Evolutionary conservation across 2,113 vertebrate species (phyloP).

Genomic region (Sphyrna mokarran): DNA sequence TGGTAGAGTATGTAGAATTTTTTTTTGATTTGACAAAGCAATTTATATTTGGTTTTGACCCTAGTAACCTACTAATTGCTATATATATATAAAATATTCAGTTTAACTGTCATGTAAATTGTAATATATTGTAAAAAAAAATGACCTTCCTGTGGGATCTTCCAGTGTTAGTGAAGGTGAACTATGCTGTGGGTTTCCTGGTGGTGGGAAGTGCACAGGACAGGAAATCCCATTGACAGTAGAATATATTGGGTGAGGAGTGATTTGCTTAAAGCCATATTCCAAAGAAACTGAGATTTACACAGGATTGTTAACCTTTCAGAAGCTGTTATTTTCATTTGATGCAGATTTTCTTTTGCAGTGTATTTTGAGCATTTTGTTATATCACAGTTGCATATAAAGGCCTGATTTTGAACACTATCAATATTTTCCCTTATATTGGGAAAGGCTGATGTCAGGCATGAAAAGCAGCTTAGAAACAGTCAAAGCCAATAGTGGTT

Average conservation of each 20-base stretch:
- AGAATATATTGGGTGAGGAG: no score
- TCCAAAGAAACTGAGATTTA: background rate
- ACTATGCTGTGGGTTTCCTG: no score
- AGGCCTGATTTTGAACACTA: background rate
- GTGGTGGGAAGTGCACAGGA: no score
- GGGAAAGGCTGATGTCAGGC: no score
- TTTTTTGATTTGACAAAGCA: background rate
- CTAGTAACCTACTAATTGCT: constrained; percentile 44
- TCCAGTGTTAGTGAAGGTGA: no score
- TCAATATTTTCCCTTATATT: background rate
- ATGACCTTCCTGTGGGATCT: no score
- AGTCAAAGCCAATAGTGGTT: no score
- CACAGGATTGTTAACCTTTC: background rate
- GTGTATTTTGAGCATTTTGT: background rate
- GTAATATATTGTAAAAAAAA: background rate
- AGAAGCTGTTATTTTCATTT: background rate
- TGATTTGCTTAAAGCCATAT: background rate
- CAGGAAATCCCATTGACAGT: no score
- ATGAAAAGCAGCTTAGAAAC: no score
- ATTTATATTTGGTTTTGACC: constrained; percentile 47
- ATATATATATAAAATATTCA: background rate
- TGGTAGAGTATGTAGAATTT: background rate
- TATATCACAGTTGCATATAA: background rate
- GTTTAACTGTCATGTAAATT: constrained; percentile 52
- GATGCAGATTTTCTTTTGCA: background rate